These are phyloP conservation scores for Diploscapter pachys DNA, from an alignment of 1,140 invertebrate genomes.

Conservation along the genomic window DNA sequence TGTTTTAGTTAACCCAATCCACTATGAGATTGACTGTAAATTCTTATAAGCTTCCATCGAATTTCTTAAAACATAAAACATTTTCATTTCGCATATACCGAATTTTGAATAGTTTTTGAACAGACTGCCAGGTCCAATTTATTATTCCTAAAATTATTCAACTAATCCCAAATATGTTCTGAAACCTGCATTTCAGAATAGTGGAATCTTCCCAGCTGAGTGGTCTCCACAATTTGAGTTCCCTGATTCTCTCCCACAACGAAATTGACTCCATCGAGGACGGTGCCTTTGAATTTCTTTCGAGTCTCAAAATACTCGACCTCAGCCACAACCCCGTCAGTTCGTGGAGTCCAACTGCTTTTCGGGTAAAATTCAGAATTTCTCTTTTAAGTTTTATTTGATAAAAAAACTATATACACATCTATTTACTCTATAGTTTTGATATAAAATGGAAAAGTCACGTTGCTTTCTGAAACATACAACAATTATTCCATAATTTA, in stretches of 20 bases:
- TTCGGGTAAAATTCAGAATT: constrained; percentile 1
- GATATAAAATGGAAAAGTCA: neutral
- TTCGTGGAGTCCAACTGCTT: constrained; percentile 32
- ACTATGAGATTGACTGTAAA: too few species aligned
- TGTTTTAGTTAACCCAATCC: too few species aligned
- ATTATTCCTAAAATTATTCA: too few species aligned
- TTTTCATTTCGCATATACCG: too few species aligned
- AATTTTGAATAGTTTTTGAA: too few species aligned
- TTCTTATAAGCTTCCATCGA: too few species aligned
- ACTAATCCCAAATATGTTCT: too few species aligned
- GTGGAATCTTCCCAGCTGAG: too few species aligned
- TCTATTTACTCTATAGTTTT: neutral
- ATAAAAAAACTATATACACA: neutral
- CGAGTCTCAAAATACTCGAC: constrained; percentile 18
- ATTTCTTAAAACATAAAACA: too few species aligned
- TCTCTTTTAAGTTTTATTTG: neutral
- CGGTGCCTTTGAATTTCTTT: constrained; percentile 21
- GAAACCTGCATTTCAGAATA: too few species aligned
- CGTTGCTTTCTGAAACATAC: neutral
- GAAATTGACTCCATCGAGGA: constrained; percentile 25
- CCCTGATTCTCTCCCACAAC: constrained; percentile 12
- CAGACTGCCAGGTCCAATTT: too few species aligned
- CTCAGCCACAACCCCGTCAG: constrained; percentile 24
- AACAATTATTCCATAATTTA: neutral
- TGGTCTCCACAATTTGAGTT: too few species aligned